Evolutionary conservation across 2,113 vertebrate genomes (phyloP).

Genomic region (Chaenogobius annularis): DNA sequence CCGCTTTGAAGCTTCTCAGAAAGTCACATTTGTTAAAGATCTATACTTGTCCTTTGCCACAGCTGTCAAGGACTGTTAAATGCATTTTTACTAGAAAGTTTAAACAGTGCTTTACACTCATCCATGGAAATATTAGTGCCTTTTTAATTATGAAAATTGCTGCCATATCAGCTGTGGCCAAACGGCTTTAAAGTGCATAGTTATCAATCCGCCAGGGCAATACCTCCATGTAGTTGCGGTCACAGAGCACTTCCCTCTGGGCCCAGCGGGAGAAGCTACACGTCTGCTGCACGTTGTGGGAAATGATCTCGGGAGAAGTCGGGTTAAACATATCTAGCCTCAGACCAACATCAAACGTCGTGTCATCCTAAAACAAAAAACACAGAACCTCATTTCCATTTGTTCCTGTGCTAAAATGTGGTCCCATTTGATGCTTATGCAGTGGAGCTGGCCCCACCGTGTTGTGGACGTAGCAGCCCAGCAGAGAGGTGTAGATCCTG

Average conservation of each 20-base stretch:
- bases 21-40: no score
- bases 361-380: slow-evolving; percentile 43
- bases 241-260: slow-evolving; percentile 72
- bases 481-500: slow-evolving; percentile 68
- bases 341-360: slow-evolving; percentile 50
- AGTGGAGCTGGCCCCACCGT: slow-evolving; percentile 40
- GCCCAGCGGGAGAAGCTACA: slow-evolving; percentile 71
- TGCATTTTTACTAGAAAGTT: no score
- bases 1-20: no score
- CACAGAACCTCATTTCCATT: not conserved
- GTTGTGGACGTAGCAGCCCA: slow-evolving; percentile 72
- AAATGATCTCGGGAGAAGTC: slow-evolving; percentile 28
- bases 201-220: no score
- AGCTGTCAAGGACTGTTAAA: no score
- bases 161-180: no score
- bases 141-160: no score
- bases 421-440: not conserved
- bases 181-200: no score
- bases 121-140: no score
- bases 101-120: no score
- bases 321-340: slow-evolving; percentile 55
- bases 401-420: no score
- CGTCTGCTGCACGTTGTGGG: slow-evolving; percentile 49
- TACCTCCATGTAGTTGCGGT: slow-evolving; percentile 80
- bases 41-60: no score